Conservation (phyloP, 1,140 invertebrate species). For the Macrotrachela quadricornifera region DNA sequence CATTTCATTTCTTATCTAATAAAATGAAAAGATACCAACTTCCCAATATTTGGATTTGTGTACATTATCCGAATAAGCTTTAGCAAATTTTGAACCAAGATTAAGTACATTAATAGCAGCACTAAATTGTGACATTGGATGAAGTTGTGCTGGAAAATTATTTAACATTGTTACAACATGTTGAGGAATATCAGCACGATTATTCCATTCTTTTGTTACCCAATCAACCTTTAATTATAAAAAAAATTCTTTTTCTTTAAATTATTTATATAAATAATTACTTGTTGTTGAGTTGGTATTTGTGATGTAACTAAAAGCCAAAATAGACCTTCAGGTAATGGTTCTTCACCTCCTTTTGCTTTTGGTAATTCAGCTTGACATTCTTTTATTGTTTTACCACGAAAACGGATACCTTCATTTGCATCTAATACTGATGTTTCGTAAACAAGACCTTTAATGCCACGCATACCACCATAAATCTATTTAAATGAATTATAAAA, state of each 20-base stretch:
- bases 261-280: too few relatives aligned
- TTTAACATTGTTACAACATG: slow-evolving; percentile 84
- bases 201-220: slow-evolving; percentile 50
- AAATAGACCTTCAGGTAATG: slow-evolving; percentile 80
- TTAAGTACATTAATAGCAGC: slow-evolving; percentile 74
- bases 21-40: slow-evolving; percentile 15
- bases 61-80: slow-evolving; percentile 64
- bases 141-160: slow-evolving; percentile 72
- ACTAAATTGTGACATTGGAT: slow-evolving; percentile 86
- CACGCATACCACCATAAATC: slow-evolving; percentile 93
- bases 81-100: slow-evolving; percentile 74
- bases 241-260: slow-evolving; percentile 11
- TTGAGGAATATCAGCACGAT: slow-evolving; percentile 59
- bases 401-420: slow-evolving; percentile 83
- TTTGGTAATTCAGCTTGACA: slow-evolving; percentile 73
- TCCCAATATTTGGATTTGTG: slow-evolving; percentile 74
- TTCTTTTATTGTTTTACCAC: slow-evolving; percentile 79
- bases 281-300: slow-evolving; percentile 58
- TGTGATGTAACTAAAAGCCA: slow-evolving; percentile 83
- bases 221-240: neutral
- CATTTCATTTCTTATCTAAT: slow-evolving; percentile 13
- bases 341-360: slow-evolving; percentile 57
- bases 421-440: slow-evolving; percentile 84
- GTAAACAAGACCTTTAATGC: slow-evolving; percentile 75
- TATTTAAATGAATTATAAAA: slow-evolving; percentile 21